Evolutionary conservation across 2,797 vertebrate genomes (phyloP).

Genomic region (Pseudochromis fuscus): DNA sequence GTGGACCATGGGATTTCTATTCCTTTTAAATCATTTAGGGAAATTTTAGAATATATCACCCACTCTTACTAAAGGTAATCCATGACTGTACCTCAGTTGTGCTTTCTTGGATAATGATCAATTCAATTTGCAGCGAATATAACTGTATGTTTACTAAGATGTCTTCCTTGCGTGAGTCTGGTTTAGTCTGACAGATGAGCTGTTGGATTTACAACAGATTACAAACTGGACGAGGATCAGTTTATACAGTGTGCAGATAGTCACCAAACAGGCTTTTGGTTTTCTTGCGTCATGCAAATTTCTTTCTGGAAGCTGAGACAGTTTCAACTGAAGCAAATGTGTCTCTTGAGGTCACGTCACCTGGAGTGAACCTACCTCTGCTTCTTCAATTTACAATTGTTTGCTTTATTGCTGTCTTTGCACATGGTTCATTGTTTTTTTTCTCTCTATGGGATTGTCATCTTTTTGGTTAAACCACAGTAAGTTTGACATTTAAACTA

Average conservation of each 20-base stretch:
- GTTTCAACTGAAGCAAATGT: not conserved
- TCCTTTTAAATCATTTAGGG: no score
- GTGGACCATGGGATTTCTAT: no score
- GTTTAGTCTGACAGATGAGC: not conserved
- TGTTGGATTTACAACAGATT: not conserved
- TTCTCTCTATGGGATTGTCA: not conserved
- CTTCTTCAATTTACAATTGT: not conserved
- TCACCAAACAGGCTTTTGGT: not conserved
- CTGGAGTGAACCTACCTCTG: constrained; percentile 7
- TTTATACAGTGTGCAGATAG: not conserved
- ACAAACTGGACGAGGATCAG: not conserved
- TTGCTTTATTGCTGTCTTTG: not conserved
- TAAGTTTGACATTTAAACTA: not conserved
- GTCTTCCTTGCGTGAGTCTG: not conserved
- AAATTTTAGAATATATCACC: no score
- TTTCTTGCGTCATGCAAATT: constrained; percentile 3
- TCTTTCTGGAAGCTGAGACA: not conserved
- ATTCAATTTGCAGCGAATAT: no score
- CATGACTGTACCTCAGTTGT: no score
- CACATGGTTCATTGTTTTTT: not conserved
- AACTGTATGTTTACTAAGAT: no score
- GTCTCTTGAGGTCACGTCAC: not conserved
- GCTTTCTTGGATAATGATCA: no score
- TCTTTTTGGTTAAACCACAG: not conserved
- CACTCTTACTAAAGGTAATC: no score